These are phyloP conservation scores for Drosophila lacicola DNA, from an alignment of 2,888 invertebrate genomes.

Conservation along the genomic window DNA sequence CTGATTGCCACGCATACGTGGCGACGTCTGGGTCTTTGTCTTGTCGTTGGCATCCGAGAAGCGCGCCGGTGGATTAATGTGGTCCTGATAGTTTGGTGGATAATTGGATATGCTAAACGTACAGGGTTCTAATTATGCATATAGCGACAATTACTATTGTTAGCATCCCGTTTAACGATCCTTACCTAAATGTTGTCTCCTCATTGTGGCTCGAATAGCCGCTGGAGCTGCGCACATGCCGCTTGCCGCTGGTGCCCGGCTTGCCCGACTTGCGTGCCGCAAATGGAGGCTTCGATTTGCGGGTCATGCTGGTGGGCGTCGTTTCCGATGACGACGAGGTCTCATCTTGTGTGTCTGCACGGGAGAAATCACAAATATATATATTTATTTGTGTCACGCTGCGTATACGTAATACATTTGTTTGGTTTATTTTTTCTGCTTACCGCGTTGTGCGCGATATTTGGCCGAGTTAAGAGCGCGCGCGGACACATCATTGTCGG, in stretches of 20 bases:
- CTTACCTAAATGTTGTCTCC: constrained; percentile 92
- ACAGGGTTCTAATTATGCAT: constrained; percentile 76
- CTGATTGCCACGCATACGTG: constrained; percentile 86
- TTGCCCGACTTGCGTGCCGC: constrained; percentile 89
- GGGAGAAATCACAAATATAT: not conserved
- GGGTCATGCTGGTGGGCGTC: constrained; percentile 88
- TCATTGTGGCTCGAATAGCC: constrained; percentile 94
- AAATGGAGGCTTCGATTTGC: constrained; percentile 91
- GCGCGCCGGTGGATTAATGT: constrained; percentile 93
- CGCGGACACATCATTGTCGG: constrained; percentile 92
- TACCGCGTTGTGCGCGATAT: constrained; percentile 85
- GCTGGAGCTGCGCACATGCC: constrained; percentile 91
- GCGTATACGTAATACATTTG: constrained; percentile 16
- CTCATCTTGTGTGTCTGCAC: constrained; percentile 89
- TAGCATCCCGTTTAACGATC: constrained; percentile 4
- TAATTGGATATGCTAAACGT: constrained; percentile 90
- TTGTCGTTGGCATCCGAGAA: constrained; percentile 90
- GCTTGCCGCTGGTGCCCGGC: constrained; percentile 87
- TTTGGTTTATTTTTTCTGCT: constrained; percentile 22
- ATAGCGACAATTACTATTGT: constrained; percentile 52
- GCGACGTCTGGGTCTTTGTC: constrained; percentile 85
- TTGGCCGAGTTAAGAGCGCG: constrained; percentile 87
- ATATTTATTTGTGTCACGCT: not conserved
- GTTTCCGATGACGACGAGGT: constrained; percentile 92
- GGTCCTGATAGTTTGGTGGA: constrained; percentile 92